These are phyloP conservation scores for Drosophila aldrichi DNA, from an alignment of 2,888 invertebrate species.

Conservation along the genomic window DNA sequence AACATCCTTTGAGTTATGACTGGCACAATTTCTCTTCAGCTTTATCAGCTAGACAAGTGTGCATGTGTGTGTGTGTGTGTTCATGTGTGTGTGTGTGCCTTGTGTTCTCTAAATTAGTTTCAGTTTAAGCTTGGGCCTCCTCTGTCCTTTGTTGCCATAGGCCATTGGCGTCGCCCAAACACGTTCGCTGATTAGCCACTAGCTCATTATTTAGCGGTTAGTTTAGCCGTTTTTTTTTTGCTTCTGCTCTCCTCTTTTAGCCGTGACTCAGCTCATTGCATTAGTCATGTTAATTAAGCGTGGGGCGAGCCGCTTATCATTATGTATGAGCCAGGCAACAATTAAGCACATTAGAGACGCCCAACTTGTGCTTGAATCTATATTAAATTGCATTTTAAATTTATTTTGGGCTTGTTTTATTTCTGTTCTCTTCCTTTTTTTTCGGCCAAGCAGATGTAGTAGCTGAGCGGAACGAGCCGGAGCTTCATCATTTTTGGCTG, in stretches of 20 bases:
- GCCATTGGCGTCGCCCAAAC: constrained; percentile 20
- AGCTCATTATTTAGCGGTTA: constrained; percentile 57
- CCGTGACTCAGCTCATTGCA: constrained; percentile 65
- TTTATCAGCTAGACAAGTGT: constrained; percentile 54
- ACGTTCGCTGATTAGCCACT: constrained; percentile 56
- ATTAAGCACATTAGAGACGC: constrained; percentile 45
- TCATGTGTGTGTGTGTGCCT: background rate
- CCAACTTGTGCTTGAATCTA: constrained; percentile 37
- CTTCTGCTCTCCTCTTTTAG: background rate
- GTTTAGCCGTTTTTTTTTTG: constrained; percentile 24
- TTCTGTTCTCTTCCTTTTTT: background rate
- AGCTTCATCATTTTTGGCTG: constrained; percentile 52
- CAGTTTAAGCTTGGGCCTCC: constrained; percentile 12
- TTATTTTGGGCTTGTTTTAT: constrained; percentile 1
- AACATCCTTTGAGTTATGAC: constrained; percentile 71
- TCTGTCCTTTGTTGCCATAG: constrained; percentile 13
- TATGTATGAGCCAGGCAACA: constrained; percentile 29
- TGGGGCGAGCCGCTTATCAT: constrained; percentile 48
- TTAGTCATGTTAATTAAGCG: constrained; percentile 73
- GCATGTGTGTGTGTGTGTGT: constrained; percentile 8
- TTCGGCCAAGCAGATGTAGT: background rate
- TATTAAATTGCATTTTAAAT: constrained; percentile 67
- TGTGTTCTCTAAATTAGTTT: constrained; percentile 52
- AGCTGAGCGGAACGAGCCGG: background rate
- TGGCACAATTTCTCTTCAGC: constrained; percentile 66